A percentile compares a stretch with the other conserved stretches of the same genome.
Evolutionary conservation across 2,888 invertebrate species (phyloP).

Genomic region (Phoronis australis): DNA sequence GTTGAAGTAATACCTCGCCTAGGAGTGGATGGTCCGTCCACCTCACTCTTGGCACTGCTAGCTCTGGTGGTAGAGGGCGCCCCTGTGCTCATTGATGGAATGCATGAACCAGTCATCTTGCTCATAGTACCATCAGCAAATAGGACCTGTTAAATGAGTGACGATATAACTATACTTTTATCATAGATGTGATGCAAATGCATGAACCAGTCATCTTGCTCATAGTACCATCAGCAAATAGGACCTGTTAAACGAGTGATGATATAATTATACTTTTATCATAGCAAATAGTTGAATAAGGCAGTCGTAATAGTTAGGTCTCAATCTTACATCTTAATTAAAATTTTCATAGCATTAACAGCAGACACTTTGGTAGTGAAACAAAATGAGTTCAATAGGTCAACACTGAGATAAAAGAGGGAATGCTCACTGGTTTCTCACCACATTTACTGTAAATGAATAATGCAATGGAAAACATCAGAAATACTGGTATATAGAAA

Average conservation of each 20-base stretch:
- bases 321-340: not conserved
- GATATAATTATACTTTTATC: not conserved
- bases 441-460: too few relatives aligned
- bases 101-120: constrained; percentile 27
- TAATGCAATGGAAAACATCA: too few relatives aligned
- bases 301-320: too few relatives aligned
- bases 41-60: constrained; percentile 26
- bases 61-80: constrained; percentile 27
- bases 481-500: too few relatives aligned
- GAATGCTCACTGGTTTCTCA: not conserved
- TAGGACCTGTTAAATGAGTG: constrained; percentile 24
- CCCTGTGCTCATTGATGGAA: constrained; percentile 13
- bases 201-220: constrained; percentile 32
- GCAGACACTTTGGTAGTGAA: not conserved
- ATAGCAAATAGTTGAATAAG: too few relatives aligned
- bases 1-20: too few relatives aligned
- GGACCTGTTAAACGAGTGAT: constrained; percentile 19
- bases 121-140: constrained; percentile 48
- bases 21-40: too few relatives aligned
- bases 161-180: not conserved
- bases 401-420: not conserved
- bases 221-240: constrained; percentile 48
- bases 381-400: not conserved
- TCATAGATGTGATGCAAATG: too few relatives aligned
- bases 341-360: not conserved